Base-by-base conservation (phyloP, 2,113 vertebrate species). In the Carassius carassius region DNA sequence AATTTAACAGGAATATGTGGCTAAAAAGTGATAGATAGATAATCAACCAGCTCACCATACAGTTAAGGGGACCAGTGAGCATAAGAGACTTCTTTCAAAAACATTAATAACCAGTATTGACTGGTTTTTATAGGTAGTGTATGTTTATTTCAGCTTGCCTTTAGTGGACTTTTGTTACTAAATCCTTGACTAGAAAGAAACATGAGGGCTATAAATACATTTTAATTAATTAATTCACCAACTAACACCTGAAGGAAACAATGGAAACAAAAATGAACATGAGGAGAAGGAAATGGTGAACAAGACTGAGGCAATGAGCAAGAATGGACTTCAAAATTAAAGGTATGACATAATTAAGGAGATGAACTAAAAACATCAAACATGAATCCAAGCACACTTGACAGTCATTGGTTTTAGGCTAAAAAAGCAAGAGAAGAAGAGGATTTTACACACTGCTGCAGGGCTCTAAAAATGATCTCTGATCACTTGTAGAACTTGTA, bases 401-500 rank as follows among this genome's bases (percentile, higher is more conserved):
- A 16, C 21, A 44, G 51, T 13, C 14, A 1, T 16, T 62, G 82
- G 54, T 62, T 69, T 47, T 9, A 44, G 44, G 51, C n/a, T 2
- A 41, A 9, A 82, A 19, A 37, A 83, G 37, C n/a, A 72, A 75
- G 70, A 47, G 58, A 29, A 83, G 69, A 62, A 44, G 14, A 60
- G 0, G 23, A 12, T 44, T n/a, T 81, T 54, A 3, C 51, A 84
- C 63, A 85, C 87, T 84, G 63, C 86, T 81, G 65, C 83, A 25
- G 37, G 23, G 67, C 49, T 84, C 69, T 67, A 12, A 9, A 67
- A 85, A 72, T 77, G 62, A 44, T 65, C 3, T 44, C n/a, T 44
- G 60, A 89, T 88, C 75, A 88, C 60, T 73, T 51, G 83, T 21
- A 73, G 79, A 85, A 37, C 35, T 37, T 88, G 81, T 86, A 72